These are phyloP conservation scores for Spondyliosoma cantharus DNA, from an alignment of 2,797 vertebrate species.

Conservation along the genomic window DNA sequence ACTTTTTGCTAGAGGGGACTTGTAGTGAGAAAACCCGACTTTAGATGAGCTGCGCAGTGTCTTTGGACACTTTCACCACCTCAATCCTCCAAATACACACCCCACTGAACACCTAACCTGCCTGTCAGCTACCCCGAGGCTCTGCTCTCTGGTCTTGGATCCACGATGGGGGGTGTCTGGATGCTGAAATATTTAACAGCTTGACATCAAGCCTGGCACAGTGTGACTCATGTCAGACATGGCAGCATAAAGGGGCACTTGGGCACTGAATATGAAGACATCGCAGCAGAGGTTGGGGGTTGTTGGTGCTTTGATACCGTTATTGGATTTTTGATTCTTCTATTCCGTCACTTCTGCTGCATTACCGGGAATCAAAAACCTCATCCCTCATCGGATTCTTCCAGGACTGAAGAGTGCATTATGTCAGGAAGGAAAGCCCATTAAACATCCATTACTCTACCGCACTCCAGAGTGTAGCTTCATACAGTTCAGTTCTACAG, in stretches of 20 bases:
- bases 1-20: not conserved
- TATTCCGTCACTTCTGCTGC: constrained; percentile 33
- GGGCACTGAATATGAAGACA: constrained; percentile 2
- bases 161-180: constrained; percentile 50
- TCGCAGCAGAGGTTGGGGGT: constrained; percentile 1
- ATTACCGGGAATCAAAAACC: constrained; percentile 53
- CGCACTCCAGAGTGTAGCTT: constrained; percentile 3
- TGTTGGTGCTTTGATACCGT: constrained; percentile 8
- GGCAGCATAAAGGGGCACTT: constrained; percentile 27
- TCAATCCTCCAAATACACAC: constrained; percentile 6
- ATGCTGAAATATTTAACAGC: constrained; percentile 68
- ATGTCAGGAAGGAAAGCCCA: constrained; percentile 37
- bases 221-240: constrained; percentile 59
- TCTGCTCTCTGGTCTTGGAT: constrained; percentile 31
- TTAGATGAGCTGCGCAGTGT: constrained; percentile 20
- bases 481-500: not conserved
- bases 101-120: constrained; percentile 28
- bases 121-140: constrained; percentile 10
- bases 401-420: constrained; percentile 30
- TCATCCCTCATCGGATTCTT: constrained; percentile 41
- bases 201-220: constrained; percentile 41
- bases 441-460: constrained; percentile 54
- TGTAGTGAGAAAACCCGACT: constrained; percentile 4
- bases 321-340: constrained; percentile 47
- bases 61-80: constrained; percentile 9